Percentiles rank a stretch among this genome's conserved stretches.
These are phyloP conservation scores for Solenodon paradoxus DNA, from an alignment of 2,113 vertebrate species.

Conservation along the genomic window DNA sequence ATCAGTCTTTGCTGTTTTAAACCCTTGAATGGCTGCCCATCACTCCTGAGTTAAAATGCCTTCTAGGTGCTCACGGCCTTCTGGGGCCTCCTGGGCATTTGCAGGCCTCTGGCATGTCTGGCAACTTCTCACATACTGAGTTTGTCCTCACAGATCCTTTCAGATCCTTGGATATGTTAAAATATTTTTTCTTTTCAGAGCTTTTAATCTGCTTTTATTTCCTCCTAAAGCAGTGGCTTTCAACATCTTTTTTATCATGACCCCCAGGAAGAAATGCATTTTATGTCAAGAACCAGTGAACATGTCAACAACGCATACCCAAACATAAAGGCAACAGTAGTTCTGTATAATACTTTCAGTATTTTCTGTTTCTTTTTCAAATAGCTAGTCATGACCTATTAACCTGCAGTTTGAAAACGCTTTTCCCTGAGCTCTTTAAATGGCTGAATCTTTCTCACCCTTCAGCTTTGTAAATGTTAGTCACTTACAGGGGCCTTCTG, in stretches of 20 bases:
- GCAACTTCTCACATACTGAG: neutral
- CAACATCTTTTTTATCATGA: neutral
- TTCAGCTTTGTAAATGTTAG: neutral
- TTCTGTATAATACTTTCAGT: neutral
- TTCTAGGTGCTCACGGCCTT: too few relatives aligned
- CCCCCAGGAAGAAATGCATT: neutral
- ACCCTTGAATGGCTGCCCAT: neutral
- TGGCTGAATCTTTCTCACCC: neutral
- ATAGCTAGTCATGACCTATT: neutral
- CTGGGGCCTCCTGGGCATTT: neutral
- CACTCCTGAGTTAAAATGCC: neutral
- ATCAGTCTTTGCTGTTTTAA: neutral
- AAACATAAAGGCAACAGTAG: neutral
- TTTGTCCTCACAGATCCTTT: neutral
- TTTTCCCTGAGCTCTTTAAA: neutral
- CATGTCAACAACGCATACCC: neutral
- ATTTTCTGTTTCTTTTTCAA: neutral
- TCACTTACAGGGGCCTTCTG: neutral
- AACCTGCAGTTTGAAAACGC: neutral
- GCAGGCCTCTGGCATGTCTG: accelerated
- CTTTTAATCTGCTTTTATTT: neutral
- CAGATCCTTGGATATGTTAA: neutral
- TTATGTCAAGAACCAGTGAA: neutral
- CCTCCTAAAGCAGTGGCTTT: neutral
- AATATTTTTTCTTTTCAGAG: neutral